phyloP scores from a whole-genome alignment of 2,888 invertebrate genomes.

The Blomia tropicalis region DNA sequence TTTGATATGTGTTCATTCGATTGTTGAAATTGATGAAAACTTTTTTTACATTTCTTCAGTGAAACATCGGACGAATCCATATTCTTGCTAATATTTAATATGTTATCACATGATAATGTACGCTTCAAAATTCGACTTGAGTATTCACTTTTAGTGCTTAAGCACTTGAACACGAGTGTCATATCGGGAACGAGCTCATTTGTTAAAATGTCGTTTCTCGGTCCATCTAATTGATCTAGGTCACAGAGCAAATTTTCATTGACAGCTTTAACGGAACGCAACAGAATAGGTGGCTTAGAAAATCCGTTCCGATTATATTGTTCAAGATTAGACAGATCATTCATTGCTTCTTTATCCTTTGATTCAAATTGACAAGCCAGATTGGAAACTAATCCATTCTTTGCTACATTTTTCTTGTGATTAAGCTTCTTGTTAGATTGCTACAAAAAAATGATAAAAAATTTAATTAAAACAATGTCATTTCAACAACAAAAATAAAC shows the following conservation, averaged over 20 bases:
- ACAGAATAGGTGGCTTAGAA: slow-evolving; percentile 35
- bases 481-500: slow-evolving; percentile 2
- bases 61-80: not conserved
- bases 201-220: not conserved
- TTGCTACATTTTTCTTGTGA: slow-evolving; percentile 24
- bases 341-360: slow-evolving; percentile 20
- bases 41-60: slow-evolving; percentile 8
- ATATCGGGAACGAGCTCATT: not conserved
- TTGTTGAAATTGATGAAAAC: not conserved
- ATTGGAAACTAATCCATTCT: slow-evolving; percentile 41
- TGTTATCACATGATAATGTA: slow-evolving; percentile 2
- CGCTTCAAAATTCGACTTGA: slow-evolving; percentile 8
- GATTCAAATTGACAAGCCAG: slow-evolving; percentile 44
- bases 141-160: slow-evolving; percentile 1
- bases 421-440: slow-evolving; percentile 24
- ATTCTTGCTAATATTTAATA: not conserved
- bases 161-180: not conserved
- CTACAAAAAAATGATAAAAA: not conserved
- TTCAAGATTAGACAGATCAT: slow-evolving; percentile 19
- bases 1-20: not conserved
- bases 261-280: slow-evolving; percentile 28
- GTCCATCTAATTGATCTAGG: not conserved
- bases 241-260: not conserved
- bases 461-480: slow-evolving; percentile 9
- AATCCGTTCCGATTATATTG: slow-evolving; percentile 28